Conservation (phyloP, 2,888 invertebrate species). For the Drosophila borborema region DNA sequence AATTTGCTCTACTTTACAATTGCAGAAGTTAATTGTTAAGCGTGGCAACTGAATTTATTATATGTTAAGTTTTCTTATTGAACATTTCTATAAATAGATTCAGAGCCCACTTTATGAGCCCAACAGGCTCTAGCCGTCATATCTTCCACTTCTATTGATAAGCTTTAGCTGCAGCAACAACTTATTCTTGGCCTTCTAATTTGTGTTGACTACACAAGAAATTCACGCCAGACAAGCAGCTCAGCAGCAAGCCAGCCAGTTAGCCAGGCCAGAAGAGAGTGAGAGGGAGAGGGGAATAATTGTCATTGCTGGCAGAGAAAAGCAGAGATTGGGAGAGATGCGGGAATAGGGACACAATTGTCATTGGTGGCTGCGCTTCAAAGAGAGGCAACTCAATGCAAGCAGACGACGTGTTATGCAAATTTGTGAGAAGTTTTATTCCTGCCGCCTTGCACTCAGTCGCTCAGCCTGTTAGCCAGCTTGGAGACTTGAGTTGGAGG, state of each 20-base stretch:
- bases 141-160: slow-evolving; percentile 26
- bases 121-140: neutral
- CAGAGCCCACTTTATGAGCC: neutral
- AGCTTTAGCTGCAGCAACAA: slow-evolving; percentile 10
- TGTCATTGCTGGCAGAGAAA: neutral
- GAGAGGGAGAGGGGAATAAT: neutral
- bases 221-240: slow-evolving; percentile 11
- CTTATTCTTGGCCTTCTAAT: slow-evolving; percentile 21
- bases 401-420: slow-evolving; percentile 58
- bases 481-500: slow-evolving; percentile 44
- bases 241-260: neutral
- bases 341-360: slow-evolving; percentile 18
- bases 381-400: slow-evolving; percentile 33
- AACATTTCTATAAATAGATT: slow-evolving; percentile 2
- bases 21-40: neutral
- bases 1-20: neutral
- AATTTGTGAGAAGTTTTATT: slow-evolving; percentile 55
- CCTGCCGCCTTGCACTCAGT: slow-evolving; percentile 1
- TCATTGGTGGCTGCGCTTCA: slow-evolving; percentile 39
- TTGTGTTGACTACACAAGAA: slow-evolving; percentile 21
- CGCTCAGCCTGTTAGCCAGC: slow-evolving; percentile 1
- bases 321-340: neutral
- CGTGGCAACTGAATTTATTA: neutral
- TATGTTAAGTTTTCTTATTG: neutral
- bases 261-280: neutral